Evolutionary conservation across 2,113 vertebrate genomes (phyloP).

Genomic region (Saguinus imperator): DNA sequence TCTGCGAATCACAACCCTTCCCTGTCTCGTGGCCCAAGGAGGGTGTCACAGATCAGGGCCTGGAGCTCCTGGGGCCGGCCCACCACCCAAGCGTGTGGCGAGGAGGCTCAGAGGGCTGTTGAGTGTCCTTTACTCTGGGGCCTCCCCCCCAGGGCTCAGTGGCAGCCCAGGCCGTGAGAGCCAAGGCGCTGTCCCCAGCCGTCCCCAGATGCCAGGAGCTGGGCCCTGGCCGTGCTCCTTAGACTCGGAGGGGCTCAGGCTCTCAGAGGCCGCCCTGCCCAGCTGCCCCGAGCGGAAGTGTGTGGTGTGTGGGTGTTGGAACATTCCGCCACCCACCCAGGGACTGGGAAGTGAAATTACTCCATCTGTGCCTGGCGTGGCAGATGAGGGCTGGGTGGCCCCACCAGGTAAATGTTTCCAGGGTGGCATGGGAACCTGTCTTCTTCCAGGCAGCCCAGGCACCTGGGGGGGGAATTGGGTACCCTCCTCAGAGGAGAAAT

Average conservation of each 20-base stretch:
- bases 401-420: not conserved
- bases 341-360: conserved; percentile 69
- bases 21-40: not conserved
- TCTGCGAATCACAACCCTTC: not conserved
- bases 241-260: not conserved
- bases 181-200: not conserved
- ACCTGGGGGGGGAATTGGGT: not conserved
- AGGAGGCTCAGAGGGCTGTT: too few relatives aligned
- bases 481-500: not conserved
- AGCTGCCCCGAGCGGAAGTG: not conserved
- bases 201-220: not conserved
- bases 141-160: not conserved
- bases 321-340: not conserved
- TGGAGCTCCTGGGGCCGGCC: not conserved
- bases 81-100: not conserved
- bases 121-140: not conserved
- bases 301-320: conserved; percentile 13
- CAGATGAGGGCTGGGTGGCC: fast-evolving
- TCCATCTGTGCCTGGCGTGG: not conserved
- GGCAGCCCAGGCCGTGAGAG: not conserved
- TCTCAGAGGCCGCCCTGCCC: not conserved
- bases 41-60: not conserved
- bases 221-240: not conserved
- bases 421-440: fast-evolving
- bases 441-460: not conserved